A percentile compares a stretch with the other conserved stretches of the same genome.
phyloP scores from a whole-genome alignment of 2,888 invertebrate species.

The Pheosia gnoma region DNA sequence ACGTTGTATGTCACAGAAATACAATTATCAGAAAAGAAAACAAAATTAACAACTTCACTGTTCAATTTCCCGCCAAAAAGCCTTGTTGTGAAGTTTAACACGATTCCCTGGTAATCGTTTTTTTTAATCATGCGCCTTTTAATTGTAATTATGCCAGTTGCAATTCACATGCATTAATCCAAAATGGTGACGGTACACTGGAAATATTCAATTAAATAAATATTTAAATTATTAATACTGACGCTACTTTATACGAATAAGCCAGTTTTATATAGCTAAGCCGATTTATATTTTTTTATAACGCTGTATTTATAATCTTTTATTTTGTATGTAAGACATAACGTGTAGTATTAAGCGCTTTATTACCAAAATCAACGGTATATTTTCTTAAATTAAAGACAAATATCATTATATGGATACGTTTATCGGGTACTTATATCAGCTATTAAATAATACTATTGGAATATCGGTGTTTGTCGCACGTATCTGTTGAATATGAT shows the following conservation, averaged over 20 bases:
- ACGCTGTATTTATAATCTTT: conserved; percentile 68
- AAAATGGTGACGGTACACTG: background rate
- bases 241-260: conserved; percentile 70
- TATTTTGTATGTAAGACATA: conserved; percentile 68
- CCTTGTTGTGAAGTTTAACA: too few species aligned
- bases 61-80: too few species aligned
- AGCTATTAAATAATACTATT: conserved; percentile 56
- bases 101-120: too few species aligned
- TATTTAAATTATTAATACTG: conserved; percentile 42
- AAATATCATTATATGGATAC: conserved; percentile 50
- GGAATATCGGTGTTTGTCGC: conserved; percentile 32
- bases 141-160: too few species aligned
- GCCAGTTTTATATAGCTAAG: conserved; percentile 82
- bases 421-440: conserved; percentile 45
- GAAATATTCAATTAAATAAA: conserved; percentile 10
- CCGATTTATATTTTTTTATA: conserved; percentile 81
- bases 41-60: too few species aligned
- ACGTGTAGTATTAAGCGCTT: conserved; percentile 56
- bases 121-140: too few species aligned
- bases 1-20: too few species aligned
- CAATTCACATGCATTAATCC: background rate
- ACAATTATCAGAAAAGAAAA: too few species aligned
- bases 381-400: conserved; percentile 51
- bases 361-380: conserved; percentile 66
- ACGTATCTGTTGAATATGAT: conserved; percentile 40